Evolutionary conservation across 2,888 invertebrate species (phyloP).

Genomic region (Rhamphomyia laevipes): DNA sequence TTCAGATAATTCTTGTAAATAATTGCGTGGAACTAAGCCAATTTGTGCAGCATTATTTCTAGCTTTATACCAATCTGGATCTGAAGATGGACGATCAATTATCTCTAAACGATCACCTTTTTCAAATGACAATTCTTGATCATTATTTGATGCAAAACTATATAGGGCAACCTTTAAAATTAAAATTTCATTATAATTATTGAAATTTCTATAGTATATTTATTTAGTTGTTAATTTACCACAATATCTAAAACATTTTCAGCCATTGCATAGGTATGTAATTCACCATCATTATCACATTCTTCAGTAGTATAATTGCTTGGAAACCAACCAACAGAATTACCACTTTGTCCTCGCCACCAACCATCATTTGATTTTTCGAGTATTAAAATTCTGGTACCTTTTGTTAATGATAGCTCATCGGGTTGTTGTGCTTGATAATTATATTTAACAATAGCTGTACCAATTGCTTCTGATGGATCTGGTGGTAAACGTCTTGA

Average conservation of each 20-base stretch:
- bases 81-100: slow-evolving; percentile 88
- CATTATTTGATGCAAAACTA: slow-evolving; percentile 85
- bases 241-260: slow-evolving; percentile 93
- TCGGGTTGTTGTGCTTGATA: slow-evolving; percentile 93
- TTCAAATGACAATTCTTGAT: slow-evolving; percentile 92
- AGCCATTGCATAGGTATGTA: slow-evolving; percentile 88
- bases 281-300: slow-evolving; percentile 72
- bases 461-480: slow-evolving; percentile 74
- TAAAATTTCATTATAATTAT: not conserved
- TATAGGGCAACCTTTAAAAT: slow-evolving; percentile 66
- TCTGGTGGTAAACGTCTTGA: slow-evolving; percentile 63
- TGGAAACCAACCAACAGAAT: slow-evolving; percentile 75
- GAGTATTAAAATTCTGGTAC: slow-evolving; percentile 84
- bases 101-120: slow-evolving; percentile 95
- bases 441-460: slow-evolving; percentile 91
- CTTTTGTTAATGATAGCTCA: slow-evolving; percentile 88
- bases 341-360: slow-evolving; percentile 87
- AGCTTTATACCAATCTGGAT: slow-evolving; percentile 97
- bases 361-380: slow-evolving; percentile 99
- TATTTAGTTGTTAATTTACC: slow-evolving; percentile 37
- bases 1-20: slow-evolving; percentile 83
- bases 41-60: slow-evolving; percentile 84
- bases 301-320: slow-evolving; percentile 96
- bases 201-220: not conserved
- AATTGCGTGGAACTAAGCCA: slow-evolving; percentile 92